Evolutionary conservation across 2,113 vertebrate species (phyloP), one percentile per base, ranked within the genome.

Genomic region (Rhea americana): DNA sequence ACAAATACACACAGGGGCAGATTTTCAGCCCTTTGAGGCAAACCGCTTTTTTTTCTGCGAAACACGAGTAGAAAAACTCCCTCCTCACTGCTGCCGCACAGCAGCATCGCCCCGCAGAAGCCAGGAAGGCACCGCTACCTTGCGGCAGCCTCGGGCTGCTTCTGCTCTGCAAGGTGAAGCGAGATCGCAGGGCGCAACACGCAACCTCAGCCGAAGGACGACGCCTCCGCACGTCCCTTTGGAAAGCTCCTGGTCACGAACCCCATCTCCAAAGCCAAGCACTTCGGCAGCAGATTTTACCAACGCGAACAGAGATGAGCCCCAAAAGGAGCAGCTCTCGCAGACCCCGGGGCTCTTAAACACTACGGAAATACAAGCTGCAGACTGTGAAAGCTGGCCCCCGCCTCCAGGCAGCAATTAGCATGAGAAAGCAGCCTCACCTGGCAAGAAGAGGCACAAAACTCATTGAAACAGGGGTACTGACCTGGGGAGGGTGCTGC

Each of bases 1-100:
- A 37, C 50, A 85, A 82, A 89, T 61, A 28, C 45, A 28, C 47
- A 85, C 10, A 53, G 82, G 35, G n/a, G 59, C 59, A 87, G 32
- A 85, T 67, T 71, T 71, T 65, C 24, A 75, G 48, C 48, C 82
- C 68, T 85, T 19, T 48, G 79, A 93, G 79, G 66, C 50, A 59
- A 79, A 74, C 17, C 66, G 7, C 35, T 7, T 72, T 74, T 66
- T 35, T 48, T 66, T 28, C 75, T 83, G 67, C 58, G 26, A 74
- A 90, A 43, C 9, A 47, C 0, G 0, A 81, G n/a, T 10, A 91
- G 74, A 45, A 74, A 87, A 93, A n/a, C 14, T 50, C 72, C 63
- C 55, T 87, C 25, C 58, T 59, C 25, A 15, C 41, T 76, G 30
- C 37, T 67, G n/a, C 63, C 41, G 13, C 82, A 80, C 25, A 76